A percentile compares a stretch with the other conserved stretches of the same genome.
phyloP scores from a whole-genome alignment of 2,888 invertebrate species.

The Eulithis prunata region DNA sequence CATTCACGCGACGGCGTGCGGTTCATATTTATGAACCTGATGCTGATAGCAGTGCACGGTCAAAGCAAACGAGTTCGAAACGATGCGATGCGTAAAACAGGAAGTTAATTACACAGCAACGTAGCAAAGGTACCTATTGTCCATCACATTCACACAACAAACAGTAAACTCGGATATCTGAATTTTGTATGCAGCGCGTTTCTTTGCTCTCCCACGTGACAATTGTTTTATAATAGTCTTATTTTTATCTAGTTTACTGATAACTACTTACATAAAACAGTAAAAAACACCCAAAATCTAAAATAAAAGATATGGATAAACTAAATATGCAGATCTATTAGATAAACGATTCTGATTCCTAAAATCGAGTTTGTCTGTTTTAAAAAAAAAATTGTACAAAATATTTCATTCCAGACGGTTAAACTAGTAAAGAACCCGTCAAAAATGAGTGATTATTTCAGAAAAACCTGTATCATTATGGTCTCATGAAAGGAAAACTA shows the following conservation, averaged over 20 bases:
- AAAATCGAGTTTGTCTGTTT: too few species aligned
- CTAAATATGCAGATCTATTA: too few species aligned
- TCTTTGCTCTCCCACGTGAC: not conserved
- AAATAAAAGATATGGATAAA: too few species aligned
- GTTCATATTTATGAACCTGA: conserved; percentile 6
- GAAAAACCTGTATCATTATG: too few species aligned
- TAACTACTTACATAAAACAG: not conserved
- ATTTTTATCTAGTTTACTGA: not conserved
- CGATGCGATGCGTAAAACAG: conserved; percentile 46
- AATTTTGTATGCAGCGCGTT: conserved; percentile 13
- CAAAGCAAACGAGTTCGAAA: conserved; percentile 23
- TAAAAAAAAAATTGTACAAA: too few species aligned
- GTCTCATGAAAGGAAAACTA: too few species aligned
- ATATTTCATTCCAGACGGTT: too few species aligned
- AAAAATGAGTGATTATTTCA: too few species aligned
- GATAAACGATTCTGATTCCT: too few species aligned
- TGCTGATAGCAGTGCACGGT: conserved; percentile 2
- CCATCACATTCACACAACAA: conserved; percentile 19
- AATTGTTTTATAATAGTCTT: not conserved
- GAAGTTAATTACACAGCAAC: conserved; percentile 49
- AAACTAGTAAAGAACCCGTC: too few species aligned
- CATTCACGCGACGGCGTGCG: not conserved
- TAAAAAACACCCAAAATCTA: too few species aligned
- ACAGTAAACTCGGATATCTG: conserved; percentile 13
- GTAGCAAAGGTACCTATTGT: conserved; percentile 19